Evolutionary conservation across 2,113 vertebrate species (phyloP), one percentile per base, ranked within the genome.

Genomic region (Brachirus orientalis): DNA sequence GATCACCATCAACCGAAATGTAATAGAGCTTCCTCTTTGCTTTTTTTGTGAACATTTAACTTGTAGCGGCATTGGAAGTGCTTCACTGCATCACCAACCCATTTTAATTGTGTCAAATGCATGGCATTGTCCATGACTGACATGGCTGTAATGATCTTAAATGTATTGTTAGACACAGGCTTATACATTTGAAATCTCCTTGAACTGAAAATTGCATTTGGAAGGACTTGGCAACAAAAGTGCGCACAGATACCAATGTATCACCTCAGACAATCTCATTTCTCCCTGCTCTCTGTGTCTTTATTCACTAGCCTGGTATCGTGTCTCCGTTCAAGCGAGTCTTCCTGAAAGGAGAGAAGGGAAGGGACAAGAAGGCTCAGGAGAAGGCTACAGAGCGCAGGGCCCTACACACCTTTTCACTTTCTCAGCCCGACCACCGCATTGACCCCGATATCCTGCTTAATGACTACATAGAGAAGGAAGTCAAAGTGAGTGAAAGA

Each of bases 391-490:
- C 94, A 0, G 96, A 98, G 90, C 88, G 97, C 51, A 85, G 97
- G 62, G 95, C 96, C 1, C 95, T 99, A 46, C 97, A 98, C 84
- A 97, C 97, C 1, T 95, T 97, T 85, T 87, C 95, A 1, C 89
- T 96, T 47, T 87, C 97, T 36, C 92, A 95, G 84, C 94, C 96
- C 0, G 96, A 97, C 80, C 93, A 94, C 66, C 95, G 94, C 1
- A 96, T 98, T 0, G 96, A 98, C 75, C 96, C 97, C 0, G 97
- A 98, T 73, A 88, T 97, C 82, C 93, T 99, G 85, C 93, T 99
- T 47, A 97, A 98, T 2, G 97, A 99, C 89, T 99, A 98, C 86
- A 97, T 99, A 16, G 97, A 99, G 84, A 99, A 99, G 83, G 97
- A 99, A 88, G 96, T 98, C 75, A 99, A 99, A 96, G 97, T 98